Evolutionary conservation across 2,888 invertebrate species (phyloP).

Genomic region (Eupithecia abbreviata): DNA sequence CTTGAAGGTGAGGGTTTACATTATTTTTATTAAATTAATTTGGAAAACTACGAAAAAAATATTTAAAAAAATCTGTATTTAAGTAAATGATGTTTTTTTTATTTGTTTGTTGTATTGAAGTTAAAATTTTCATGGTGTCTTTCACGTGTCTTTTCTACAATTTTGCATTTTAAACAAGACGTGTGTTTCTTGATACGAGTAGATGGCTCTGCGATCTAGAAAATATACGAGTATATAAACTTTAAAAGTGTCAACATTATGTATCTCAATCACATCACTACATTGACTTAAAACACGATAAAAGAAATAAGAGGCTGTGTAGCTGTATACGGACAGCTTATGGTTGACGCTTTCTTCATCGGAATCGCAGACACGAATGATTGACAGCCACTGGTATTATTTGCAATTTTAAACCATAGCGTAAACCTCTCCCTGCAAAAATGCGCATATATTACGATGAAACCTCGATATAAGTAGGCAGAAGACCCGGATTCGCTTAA

Average conservation of each 20-base stretch:
- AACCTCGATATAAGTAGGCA: slow-evolving; percentile 47
- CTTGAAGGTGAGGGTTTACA: too few species aligned
- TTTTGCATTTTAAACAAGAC: not conserved
- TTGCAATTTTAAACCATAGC: slow-evolving; percentile 62
- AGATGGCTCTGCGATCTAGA: too few species aligned
- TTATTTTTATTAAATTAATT: too few species aligned
- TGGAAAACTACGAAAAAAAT: too few species aligned
- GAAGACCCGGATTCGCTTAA: slow-evolving; percentile 11
- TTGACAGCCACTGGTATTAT: slow-evolving; percentile 68
- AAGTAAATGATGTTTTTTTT: too few species aligned
- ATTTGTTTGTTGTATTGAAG: too few species aligned
- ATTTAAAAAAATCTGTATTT: too few species aligned
- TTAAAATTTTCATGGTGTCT: too few species aligned
- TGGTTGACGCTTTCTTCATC: slow-evolving; percentile 63
- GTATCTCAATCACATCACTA: not conserved
- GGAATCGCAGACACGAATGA: slow-evolving; percentile 70
- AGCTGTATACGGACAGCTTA: slow-evolving; percentile 58
- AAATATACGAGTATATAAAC: not conserved
- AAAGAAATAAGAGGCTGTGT: slow-evolving; percentile 43
- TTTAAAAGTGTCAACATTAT: not conserved
- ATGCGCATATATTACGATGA: slow-evolving; percentile 56
- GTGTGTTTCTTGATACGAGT: not conserved
- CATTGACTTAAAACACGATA: slow-evolving; percentile 1
- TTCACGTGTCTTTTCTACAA: not conserved
- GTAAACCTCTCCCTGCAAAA: slow-evolving; percentile 57